These are phyloP conservation scores for Latheticus oryzae DNA, from an alignment of 2,888 invertebrate species.

Conservation along the genomic window DNA sequence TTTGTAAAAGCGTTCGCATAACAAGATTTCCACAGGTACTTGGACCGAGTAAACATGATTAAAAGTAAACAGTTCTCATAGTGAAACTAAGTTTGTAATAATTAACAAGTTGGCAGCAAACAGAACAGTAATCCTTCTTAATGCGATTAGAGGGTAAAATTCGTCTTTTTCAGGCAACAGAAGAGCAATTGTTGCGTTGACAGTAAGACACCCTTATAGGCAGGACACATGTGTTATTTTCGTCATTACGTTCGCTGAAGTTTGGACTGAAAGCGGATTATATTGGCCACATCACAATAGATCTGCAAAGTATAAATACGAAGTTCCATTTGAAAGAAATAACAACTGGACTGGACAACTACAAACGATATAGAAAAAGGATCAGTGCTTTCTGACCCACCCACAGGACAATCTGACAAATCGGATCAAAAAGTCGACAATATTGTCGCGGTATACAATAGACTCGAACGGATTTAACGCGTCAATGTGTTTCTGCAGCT, in stretches of 20 bases:
- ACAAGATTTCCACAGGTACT: constrained; percentile 48
- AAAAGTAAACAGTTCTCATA: constrained; percentile 46
- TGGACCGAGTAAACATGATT: constrained; percentile 48
- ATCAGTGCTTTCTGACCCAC: constrained; percentile 64
- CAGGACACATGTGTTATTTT: constrained; percentile 66
- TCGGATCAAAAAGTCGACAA: constrained; percentile 69
- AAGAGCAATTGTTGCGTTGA: constrained; percentile 64
- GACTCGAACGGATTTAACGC: constrained; percentile 63
- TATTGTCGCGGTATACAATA: constrained; percentile 65
- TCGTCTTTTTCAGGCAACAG: constrained; percentile 61
- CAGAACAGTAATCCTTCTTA: constrained; percentile 52
- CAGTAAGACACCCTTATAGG: constrained; percentile 65
- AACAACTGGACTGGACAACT: constrained; percentile 48
- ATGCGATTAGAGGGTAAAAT: constrained; percentile 62
- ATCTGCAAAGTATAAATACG: constrained; percentile 39
- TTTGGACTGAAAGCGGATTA: constrained; percentile 65
- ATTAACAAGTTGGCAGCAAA: constrained; percentile 54
- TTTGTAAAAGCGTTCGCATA: constrained; percentile 44
- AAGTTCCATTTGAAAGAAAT: neutral
- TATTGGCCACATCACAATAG: constrained; percentile 57
- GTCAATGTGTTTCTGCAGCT: constrained; percentile 57
- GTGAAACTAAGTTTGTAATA: constrained; percentile 45
- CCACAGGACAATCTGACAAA: constrained; percentile 66
- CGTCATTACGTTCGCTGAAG: constrained; percentile 64
- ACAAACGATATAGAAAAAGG: constrained; percentile 65